Percentiles rank a stretch among this genome's conserved stretches.
These are phyloP conservation scores for Saccopteryx bilineata DNA, from an alignment of 2,113 vertebrate species.

Conservation along the genomic window DNA sequence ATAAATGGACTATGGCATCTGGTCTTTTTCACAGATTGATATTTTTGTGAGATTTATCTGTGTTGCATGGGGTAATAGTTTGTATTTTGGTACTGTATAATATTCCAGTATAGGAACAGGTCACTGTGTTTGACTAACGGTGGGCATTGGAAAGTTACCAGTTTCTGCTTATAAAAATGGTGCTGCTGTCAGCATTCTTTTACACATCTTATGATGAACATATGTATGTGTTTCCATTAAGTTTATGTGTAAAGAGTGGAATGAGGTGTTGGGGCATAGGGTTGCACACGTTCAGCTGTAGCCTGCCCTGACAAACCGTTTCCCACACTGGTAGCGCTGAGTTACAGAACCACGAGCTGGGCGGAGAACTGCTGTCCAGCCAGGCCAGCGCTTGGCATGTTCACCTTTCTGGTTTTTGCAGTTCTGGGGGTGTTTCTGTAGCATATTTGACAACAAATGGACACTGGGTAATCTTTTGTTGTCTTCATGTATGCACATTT, in stretches of 20 bases:
- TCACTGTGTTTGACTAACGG: accelerated
- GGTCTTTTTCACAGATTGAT: neutral
- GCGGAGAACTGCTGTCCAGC: neutral
- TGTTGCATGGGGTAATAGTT: neutral
- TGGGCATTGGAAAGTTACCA: neutral
- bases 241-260: neutral
- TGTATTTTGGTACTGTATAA: neutral
- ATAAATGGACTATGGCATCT: neutral
- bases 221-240: accelerated
- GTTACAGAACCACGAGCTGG: neutral
- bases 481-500: neutral
- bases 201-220: neutral
- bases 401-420: neutral
- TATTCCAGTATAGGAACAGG: accelerated
- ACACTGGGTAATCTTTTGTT: too few species aligned
- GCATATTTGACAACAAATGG: accelerated
- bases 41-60: neutral
- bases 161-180: neutral
- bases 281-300: accelerated
- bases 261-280: neutral
- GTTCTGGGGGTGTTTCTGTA: neutral
- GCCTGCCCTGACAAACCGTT: accelerated
- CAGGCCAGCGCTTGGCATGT: neutral
- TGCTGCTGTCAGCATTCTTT: neutral
- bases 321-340: neutral